Evolutionary conservation across 2,113 vertebrate species (phyloP).

Genomic region (Microcebus lehilahytsara): DNA sequence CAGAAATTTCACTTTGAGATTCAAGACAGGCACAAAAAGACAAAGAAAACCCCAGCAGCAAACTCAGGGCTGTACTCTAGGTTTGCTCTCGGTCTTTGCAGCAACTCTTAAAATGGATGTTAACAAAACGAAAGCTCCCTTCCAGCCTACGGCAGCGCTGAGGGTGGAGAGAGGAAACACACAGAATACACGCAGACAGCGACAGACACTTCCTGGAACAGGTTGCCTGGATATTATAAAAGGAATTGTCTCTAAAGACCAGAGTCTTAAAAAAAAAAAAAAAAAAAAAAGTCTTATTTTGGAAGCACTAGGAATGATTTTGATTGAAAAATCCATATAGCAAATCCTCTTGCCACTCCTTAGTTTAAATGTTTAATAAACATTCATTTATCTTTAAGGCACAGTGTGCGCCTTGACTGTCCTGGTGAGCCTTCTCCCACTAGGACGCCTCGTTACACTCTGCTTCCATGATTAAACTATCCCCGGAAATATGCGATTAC

Average conservation of each 20-base stretch:
- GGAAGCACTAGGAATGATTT: background rate
- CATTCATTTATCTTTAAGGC: background rate
- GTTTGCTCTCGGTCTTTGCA: background rate
- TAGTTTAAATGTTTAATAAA: background rate
- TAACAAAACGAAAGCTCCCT: background rate
- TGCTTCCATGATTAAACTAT: background rate
- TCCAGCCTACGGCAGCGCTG: background rate
- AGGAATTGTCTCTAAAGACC: background rate
- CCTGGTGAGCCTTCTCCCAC: background rate
- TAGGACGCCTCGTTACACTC: background rate
- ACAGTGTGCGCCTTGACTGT: background rate
- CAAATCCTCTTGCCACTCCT: background rate
- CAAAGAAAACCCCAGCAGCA: too few relatives aligned
- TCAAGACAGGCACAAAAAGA: background rate
- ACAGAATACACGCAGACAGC: accelerated
- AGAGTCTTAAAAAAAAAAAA: background rate
- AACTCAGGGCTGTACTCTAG: background rate
- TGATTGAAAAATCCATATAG: background rate
- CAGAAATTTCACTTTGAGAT: background rate
- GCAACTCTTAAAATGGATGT: background rate
- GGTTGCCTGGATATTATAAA: accelerated
- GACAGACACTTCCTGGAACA: accelerated
- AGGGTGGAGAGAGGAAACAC: background rate
- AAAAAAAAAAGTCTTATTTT: background rate
- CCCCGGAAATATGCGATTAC: background rate